A percentile compares a stretch with the other conserved stretches of the same genome.
Evolutionary conservation across 2,113 vertebrate genomes (phyloP).

Genomic region (Gymnocephalus cernua): DNA sequence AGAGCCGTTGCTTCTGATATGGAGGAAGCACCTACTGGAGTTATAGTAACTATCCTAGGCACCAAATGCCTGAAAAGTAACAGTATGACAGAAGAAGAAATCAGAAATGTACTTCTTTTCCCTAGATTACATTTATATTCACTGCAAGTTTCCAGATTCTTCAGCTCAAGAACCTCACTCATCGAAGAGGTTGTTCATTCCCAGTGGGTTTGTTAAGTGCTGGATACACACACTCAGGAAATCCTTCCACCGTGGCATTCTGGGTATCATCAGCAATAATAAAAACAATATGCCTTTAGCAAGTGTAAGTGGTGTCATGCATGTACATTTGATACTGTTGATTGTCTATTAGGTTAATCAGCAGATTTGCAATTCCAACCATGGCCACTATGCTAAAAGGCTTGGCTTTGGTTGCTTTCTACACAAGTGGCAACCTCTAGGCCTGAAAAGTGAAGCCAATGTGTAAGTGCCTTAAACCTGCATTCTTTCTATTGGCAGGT

Average conservation of each 20-base stretch:
- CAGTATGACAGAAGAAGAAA: background rate
- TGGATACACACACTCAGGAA: background rate
- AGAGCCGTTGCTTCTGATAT: background rate
- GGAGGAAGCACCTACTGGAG: background rate
- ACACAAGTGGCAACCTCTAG: too few species aligned
- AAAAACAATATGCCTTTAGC: background rate
- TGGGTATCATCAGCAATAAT: background rate
- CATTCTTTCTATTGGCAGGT: too few species aligned
- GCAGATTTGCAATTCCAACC: background rate
- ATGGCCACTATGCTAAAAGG: background rate
- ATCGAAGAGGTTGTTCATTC: background rate
- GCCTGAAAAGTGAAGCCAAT: too few species aligned
- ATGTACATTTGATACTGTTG: background rate
- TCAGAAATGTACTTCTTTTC: background rate
- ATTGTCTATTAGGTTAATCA: background rate
- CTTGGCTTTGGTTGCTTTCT: background rate
- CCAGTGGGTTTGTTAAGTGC: background rate
- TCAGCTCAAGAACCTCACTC: background rate
- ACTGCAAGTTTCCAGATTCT: background rate
- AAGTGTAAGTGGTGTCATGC: background rate
- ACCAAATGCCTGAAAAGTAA: background rate
- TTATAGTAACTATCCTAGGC: background rate
- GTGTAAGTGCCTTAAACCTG: too few species aligned
- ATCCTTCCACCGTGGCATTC: background rate
- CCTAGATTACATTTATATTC: background rate